Evolutionary conservation across 2,888 invertebrate species (phyloP).

Genomic region (Chrysina gloriosa): DNA sequence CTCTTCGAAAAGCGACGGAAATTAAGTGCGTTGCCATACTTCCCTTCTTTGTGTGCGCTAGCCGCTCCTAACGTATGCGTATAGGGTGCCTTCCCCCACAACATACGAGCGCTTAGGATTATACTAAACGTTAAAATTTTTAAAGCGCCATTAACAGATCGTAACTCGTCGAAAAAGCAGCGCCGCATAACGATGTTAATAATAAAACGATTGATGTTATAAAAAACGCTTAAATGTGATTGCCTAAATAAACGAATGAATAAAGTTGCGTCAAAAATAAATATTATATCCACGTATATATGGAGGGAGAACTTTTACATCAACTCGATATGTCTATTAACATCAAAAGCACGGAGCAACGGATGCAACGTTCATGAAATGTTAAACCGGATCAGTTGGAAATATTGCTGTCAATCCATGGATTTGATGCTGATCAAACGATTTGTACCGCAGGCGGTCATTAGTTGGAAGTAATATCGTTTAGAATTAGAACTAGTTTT

Average conservation of each 20-base stretch:
- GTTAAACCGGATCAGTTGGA: too few species aligned
- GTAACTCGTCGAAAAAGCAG: slow-evolving; percentile 2
- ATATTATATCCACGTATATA: background rate
- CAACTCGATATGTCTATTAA: too few species aligned
- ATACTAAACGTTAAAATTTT: slow-evolving; percentile 17
- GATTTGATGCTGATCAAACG: too few species aligned
- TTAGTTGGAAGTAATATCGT: too few species aligned
- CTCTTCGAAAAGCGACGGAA: background rate
- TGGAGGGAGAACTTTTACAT: too few species aligned
- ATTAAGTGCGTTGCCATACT: background rate
- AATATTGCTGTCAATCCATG: too few species aligned
- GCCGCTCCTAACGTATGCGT: background rate
- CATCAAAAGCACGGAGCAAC: too few species aligned
- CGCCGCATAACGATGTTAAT: background rate
- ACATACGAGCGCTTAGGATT: background rate
- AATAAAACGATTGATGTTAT: background rate
- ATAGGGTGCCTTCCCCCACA: background rate
- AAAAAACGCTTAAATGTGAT: background rate
- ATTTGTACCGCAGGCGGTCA: too few species aligned
- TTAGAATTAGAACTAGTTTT: too few species aligned
- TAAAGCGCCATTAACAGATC: slow-evolving; percentile 11
- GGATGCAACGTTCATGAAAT: too few species aligned
- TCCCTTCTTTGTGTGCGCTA: slow-evolving; percentile 1
- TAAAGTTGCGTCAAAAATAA: slow-evolving; percentile 5
- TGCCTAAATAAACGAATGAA: background rate